Conservation (phyloP, 2,797 vertebrate species). For the Microctenopoma steveboyesi region DNA sequence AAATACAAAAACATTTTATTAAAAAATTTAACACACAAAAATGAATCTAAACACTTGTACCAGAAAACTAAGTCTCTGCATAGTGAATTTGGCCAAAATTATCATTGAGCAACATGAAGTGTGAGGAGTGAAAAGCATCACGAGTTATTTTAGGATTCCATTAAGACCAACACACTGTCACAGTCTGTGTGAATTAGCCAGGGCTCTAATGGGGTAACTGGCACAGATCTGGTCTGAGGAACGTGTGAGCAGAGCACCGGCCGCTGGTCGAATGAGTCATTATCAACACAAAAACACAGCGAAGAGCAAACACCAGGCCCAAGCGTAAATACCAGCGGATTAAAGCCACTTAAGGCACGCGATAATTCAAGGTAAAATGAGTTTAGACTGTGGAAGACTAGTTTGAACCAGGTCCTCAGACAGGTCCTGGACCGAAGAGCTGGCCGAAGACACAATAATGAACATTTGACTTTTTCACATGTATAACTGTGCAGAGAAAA, state of each 20-base stretch:
- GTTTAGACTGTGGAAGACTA: conserved; percentile 3
- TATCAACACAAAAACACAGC: conserved; percentile 46
- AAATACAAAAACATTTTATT: conserved; percentile 59
- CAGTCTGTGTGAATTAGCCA: conserved; percentile 17
- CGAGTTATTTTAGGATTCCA: conserved; percentile 32
- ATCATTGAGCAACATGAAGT: conserved; percentile 10
- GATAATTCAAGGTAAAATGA: conserved; percentile 26
- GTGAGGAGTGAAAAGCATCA: conserved; percentile 3
- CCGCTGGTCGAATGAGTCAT: conserved; percentile 38
- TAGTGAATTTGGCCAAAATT: conserved; percentile 26
- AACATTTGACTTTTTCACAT: conserved; percentile 31
- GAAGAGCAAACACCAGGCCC: conserved; percentile 24
- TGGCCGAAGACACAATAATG: conserved; percentile 33
- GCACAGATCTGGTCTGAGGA: conserved; percentile 45
- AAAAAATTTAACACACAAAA: conserved; percentile 41
- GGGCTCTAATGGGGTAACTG: conserved; percentile 56
- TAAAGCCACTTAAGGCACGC: conserved; percentile 28
- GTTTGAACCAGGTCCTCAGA: neutral
- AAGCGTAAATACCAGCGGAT: neutral
- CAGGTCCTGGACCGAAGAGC: conserved; percentile 14
- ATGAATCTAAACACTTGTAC: conserved; percentile 15
- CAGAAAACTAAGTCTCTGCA: conserved; percentile 4
- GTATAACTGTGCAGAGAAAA: conserved; percentile 5
- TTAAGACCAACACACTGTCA: conserved; percentile 26
- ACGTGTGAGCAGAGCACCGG: conserved; percentile 48